Percentiles rank a stretch among this genome's conserved stretches.
These are phyloP conservation scores for Gymnorhina tibicen DNA, from an alignment of 2,113 vertebrate genomes.

Conservation along the genomic window DNA sequence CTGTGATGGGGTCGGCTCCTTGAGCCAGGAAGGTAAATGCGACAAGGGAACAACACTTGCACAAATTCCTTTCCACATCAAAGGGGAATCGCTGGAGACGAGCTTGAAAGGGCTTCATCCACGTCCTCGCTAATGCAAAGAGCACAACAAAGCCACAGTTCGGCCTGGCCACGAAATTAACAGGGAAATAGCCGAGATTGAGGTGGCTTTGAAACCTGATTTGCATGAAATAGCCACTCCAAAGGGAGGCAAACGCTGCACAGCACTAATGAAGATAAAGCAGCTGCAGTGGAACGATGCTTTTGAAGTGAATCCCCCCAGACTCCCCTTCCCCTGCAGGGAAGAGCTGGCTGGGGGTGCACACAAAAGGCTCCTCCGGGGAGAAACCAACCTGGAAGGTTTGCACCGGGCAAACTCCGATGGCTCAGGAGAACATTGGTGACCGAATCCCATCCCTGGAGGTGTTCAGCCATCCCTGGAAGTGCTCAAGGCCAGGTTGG, in stretches of 20 bases:
- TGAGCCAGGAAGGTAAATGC: not conserved
- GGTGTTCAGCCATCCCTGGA: not conserved
- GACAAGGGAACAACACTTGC: not conserved
- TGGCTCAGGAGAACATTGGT: not conserved
- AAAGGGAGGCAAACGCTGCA: not conserved
- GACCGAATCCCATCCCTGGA: not conserved
- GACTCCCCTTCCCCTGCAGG: not conserved
- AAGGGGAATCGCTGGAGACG: not conserved
- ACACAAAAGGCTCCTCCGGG: not conserved
- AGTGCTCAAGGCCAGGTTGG: not conserved
- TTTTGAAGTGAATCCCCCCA: not conserved
- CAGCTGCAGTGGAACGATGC: rapidly evolving
- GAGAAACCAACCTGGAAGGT: not conserved
- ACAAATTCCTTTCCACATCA: not conserved
- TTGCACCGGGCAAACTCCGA: too few species aligned
- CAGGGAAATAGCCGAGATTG: not conserved
- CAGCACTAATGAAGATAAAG: not conserved
- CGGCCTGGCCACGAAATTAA: not conserved
- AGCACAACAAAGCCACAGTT: not conserved
- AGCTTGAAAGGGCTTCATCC: not conserved
- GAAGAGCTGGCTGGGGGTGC: not conserved
- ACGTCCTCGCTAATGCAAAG: not conserved
- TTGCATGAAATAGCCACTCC: not conserved
- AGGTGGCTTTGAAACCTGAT: not conserved
- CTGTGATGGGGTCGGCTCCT: not conserved